phyloP scores from a whole-genome alignment of 1,140 invertebrate species.

The Scylla paramamosain region DNA sequence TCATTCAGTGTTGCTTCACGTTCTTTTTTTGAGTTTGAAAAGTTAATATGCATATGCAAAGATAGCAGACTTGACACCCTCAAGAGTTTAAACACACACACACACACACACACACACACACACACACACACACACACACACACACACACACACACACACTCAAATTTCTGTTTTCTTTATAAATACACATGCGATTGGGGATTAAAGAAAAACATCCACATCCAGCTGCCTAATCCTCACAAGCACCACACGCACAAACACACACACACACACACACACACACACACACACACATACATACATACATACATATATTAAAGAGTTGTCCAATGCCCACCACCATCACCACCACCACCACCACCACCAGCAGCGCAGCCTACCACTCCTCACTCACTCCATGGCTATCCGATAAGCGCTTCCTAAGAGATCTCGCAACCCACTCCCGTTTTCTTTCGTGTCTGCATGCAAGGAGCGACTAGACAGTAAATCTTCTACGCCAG shows the following conservation, averaged over 20 bases:
- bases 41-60: background rate
- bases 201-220: constrained; percentile 5
- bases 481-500: background rate
- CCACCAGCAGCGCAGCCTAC: too few species aligned
- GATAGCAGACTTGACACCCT: background rate
- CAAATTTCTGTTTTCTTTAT: constrained; percentile 15
- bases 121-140: constrained; percentile 52
- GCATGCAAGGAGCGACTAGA: background rate
- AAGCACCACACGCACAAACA: background rate
- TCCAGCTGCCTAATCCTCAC: background rate
- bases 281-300: background rate
- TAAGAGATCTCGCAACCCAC: background rate
- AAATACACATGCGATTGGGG: background rate
- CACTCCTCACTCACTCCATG: too few species aligned
- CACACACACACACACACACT: constrained; percentile 48
- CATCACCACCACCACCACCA: too few species aligned
- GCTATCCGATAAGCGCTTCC: too few species aligned
- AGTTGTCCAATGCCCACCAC: too few species aligned
- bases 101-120: constrained; percentile 54
- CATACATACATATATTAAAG: too few species aligned
- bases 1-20: background rate
- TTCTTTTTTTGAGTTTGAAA: background rate
- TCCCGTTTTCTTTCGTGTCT: background rate
- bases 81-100: background rate
- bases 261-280: constrained; percentile 10